phyloP scores from a whole-genome alignment of 2,797 vertebrate species.

The Alosa sapidissima region DNA sequence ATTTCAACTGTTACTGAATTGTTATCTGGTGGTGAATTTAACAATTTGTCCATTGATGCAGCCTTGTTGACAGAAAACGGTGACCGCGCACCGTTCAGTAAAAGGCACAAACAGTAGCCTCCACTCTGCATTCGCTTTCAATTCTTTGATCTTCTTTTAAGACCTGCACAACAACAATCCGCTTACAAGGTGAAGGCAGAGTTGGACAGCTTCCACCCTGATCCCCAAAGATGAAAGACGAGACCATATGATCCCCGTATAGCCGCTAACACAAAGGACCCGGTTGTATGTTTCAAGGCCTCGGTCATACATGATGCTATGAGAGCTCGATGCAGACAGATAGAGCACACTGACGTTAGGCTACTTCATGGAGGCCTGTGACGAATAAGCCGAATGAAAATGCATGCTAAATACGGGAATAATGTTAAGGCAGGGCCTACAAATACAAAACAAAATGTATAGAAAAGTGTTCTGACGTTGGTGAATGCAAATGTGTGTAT shows the following conservation, averaged over 20 bases:
- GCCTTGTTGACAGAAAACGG: background rate
- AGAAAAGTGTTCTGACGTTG: background rate
- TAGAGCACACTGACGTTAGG: background rate
- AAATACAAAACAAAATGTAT: background rate
- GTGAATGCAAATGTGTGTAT: background rate
- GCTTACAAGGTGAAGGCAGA: background rate
- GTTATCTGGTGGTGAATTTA: background rate
- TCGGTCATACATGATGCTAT: background rate
- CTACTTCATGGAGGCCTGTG: conserved; percentile 5
- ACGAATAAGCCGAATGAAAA: background rate
- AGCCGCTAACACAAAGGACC: conserved; percentile 16
- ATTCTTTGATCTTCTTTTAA: conserved; percentile 3
- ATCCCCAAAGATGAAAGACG: background rate
- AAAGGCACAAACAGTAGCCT: background rate
- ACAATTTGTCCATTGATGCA: background rate
- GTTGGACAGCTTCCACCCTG: conserved; percentile 17
- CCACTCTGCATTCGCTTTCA: conserved; percentile 13
- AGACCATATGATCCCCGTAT: background rate
- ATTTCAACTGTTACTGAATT: background rate
- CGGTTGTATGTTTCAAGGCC: background rate
- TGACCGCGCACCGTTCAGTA: background rate
- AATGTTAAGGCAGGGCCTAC: too few species aligned
- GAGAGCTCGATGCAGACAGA: background rate
- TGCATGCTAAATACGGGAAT: background rate
- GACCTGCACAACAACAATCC: conserved; percentile 16